Evolutionary conservation across 2,113 vertebrate species (phyloP).

Genomic region (Corapipo altera): DNA sequence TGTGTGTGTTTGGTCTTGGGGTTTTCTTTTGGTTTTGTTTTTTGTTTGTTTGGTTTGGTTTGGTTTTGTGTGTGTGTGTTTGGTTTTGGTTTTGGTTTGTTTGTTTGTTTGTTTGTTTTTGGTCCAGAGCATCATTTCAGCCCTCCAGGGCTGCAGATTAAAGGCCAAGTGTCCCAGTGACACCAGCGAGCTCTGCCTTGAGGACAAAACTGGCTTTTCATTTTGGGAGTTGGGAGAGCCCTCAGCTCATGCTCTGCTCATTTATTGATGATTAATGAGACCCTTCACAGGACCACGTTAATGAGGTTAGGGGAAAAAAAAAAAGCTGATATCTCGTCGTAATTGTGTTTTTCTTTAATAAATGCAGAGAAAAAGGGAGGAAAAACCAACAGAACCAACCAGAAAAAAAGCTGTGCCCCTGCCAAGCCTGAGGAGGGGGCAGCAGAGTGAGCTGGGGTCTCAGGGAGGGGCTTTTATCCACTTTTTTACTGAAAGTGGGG

Average conservation of each 20-base stretch:
- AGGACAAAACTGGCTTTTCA: conserved; percentile 39
- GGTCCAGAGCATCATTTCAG: neutral
- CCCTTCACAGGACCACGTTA: conserved; percentile 26
- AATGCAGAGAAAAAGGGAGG: neutral
- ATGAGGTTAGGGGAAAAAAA: neutral
- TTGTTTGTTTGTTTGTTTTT: neutral
- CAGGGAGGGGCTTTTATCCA: neutral
- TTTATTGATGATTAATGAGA: conserved; percentile 70
- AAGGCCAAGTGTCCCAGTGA: conserved; percentile 25
- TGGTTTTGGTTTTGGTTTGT: no score
- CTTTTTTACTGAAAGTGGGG: neutral
- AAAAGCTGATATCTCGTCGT: conserved; percentile 8
- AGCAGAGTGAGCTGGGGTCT: neutral
- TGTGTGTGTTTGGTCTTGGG: no score
- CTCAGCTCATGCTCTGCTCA: conserved; percentile 45
- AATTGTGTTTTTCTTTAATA: conserved; percentile 51
- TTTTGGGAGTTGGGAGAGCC: neutral
- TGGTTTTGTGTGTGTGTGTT: no score
- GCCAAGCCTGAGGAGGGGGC: neutral
- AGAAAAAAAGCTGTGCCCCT: neutral
- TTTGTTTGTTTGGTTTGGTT: no score
- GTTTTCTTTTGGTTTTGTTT: no score
- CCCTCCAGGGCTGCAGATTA: neutral
- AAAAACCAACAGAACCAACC: neutral
- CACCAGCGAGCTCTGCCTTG: neutral